Base-by-base conservation (phyloP, 2,113 vertebrate genomes). In the Arvicanthis niloticus region DNA sequence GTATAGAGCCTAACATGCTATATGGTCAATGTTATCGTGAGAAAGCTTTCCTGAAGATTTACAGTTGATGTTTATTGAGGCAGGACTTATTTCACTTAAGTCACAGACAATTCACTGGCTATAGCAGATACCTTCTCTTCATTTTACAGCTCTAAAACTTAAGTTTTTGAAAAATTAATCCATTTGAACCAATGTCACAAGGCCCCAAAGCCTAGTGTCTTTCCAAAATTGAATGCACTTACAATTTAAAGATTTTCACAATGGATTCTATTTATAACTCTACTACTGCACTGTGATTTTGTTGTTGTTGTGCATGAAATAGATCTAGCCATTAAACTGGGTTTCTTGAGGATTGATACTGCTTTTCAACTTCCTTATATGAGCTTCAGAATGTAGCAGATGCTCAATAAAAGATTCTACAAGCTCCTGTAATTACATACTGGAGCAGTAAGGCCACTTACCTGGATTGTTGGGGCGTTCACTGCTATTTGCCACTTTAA, bases 121-220 rank as follows among this genome's bases (percentile, higher is more conserved):
- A 81, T 26, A 58, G 22, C 11, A 2, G 51, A 58, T 53, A 88
- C 72, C 22, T 31, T 75, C 26, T 75, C 19, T 26, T 86, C 51
- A 89, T 77, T 97, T 91, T 95, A 89, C 0, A 88, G 42, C 58
- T 16, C 65, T 31, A 68, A 84, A 89, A 91, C 9, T 37, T 40
- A 89, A 48, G 21, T 5, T 93, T 95, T 94, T 92, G 29, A 86
- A 96, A 97, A 96, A 68, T 86, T 92, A n/a, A 60, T 65, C 21
- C 24, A 84, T 94, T 88, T 96, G 48, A 93, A 68, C 17, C 56
- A 95, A 87, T 37, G 24, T 58, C 19, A 40, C 68, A 75, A 96
- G 53, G 48, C 3, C 7, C 21, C 22, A 76, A 58, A 65, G 75
- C 13, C 15, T 70, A 31, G 70, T 19, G 34, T 89, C 37, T 89